A percentile compares a stretch with the other conserved stretches of the same genome.
Conservation (phyloP, 2,113 vertebrate genomes). For the Rhizomys pruinosus region DNA sequence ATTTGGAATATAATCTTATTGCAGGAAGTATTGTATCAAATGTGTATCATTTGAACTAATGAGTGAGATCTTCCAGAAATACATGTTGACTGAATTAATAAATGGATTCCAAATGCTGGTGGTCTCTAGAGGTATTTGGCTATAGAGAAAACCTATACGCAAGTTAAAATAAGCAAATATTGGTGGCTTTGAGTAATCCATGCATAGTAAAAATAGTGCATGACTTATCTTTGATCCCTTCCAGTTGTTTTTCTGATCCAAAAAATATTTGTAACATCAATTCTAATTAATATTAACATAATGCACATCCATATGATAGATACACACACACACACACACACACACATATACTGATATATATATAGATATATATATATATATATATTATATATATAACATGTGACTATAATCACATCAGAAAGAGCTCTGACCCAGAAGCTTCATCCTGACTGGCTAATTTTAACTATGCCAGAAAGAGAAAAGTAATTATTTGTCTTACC, state of each 20-base stretch:
- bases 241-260: neutral
- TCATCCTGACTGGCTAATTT: too few relatives aligned
- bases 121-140: neutral
- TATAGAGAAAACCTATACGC: neutral
- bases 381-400: too few relatives aligned
- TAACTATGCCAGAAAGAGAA: too few relatives aligned
- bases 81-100: neutral
- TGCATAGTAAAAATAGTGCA: neutral
- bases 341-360: neutral
- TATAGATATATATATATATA: neutral
- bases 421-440: too few relatives aligned
- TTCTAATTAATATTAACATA: neutral
- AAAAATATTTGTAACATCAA: neutral
- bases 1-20: neutral
- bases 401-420: too few relatives aligned
- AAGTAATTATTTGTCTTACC: too few relatives aligned
- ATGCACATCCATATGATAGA: too few relatives aligned
- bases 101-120: neutral
- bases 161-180: neutral
- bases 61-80: neutral
- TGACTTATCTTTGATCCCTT: neutral
- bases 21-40: neutral
- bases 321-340: neutral
- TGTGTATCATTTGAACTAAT: neutral
- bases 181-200: neutral